phyloP scores from a whole-genome alignment of 2,113 vertebrate species.

The Seriola quinqueradiata region DNA sequence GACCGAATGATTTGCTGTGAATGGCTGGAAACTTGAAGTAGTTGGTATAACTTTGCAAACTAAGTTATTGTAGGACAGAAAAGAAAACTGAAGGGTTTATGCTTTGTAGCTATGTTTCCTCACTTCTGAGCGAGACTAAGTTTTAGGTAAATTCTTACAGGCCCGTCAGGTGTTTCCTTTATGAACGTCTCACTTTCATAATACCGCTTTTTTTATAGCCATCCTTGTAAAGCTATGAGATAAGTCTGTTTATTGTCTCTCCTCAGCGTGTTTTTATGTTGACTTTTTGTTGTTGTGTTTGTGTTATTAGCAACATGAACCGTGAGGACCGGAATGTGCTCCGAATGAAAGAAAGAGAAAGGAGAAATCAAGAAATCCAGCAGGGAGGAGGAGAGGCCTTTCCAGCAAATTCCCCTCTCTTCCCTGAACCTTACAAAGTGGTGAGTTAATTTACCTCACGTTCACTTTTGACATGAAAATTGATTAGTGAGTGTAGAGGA shows the following conservation, averaged over 20 bases:
- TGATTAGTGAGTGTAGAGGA: conserved; percentile 39
- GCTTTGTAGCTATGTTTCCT: background rate
- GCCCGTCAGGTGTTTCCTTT: background rate
- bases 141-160: background rate
- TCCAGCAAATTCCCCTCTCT: conserved; percentile 97
- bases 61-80: background rate
- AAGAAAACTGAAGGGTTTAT: background rate
- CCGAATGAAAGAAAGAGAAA: conserved; percentile 96
- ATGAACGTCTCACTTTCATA: conserved; percentile 17
- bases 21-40: background rate
- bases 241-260: conserved; percentile 43
- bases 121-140: no score
- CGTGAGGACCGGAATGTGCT: conserved; percentile 99
- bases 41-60: background rate
- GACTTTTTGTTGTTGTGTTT: conserved; percentile 73
- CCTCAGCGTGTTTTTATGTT: conserved; percentile 45
- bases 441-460: conserved; percentile 85
- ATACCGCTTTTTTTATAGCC: background rate
- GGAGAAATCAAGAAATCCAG: conserved; percentile 89
- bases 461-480: conserved; percentile 27
- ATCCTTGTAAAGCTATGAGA: conserved; percentile 2
- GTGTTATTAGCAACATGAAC: conserved; percentile 98
- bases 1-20: background rate
- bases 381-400: conserved; percentile 98
- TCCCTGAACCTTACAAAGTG: conserved; percentile 99